These are phyloP conservation scores for Beroe forskalii DNA, from an alignment of 37 sponge, comb jelly and placozoan genomes.

Conservation along the genomic window DNA sequence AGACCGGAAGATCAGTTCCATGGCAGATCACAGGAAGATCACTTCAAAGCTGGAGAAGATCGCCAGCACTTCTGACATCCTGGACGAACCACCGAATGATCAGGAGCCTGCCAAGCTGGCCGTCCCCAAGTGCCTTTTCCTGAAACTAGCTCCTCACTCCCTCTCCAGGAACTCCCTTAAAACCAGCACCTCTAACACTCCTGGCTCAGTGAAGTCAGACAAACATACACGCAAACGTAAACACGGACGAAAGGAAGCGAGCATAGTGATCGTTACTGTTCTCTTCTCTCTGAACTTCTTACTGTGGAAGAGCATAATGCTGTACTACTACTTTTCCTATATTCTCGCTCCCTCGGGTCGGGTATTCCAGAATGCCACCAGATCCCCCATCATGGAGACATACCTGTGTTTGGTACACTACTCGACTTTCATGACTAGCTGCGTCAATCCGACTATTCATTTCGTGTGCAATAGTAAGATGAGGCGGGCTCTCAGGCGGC, in stretches of 20 bases:
- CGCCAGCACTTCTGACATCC: not conserved
- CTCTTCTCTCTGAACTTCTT: slow-evolving; percentile 35
- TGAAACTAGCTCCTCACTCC: not conserved
- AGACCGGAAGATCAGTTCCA: no score
- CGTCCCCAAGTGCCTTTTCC: not conserved
- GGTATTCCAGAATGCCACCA: not conserved
- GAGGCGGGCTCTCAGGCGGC: not conserved
- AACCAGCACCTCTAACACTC: not conserved
- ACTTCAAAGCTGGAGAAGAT: not conserved
- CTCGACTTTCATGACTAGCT: slow-evolving; percentile 40
- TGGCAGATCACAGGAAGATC: no score
- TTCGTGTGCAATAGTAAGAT: slow-evolving; percentile 50
- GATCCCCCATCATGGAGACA: not conserved
- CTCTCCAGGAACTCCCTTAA: not conserved
- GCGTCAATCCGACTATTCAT: slow-evolving; percentile 45
- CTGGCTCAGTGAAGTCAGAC: not conserved
- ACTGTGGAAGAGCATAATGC: slow-evolving; percentile 3
- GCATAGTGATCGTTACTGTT: slow-evolving; percentile 10
- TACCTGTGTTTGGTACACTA: not conserved
- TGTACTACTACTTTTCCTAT: slow-evolving; percentile 28
- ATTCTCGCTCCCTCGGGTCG: not conserved
- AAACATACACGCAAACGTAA: not conserved
- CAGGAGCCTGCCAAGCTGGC: not conserved
- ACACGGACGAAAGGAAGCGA: not conserved
- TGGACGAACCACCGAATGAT: not conserved